A percentile compares a stretch with the other conserved stretches of the same genome.
These are phyloP conservation scores for Zaprionus taronus DNA, from an alignment of 1,140 invertebrate genomes.

Conservation along the genomic window DNA sequence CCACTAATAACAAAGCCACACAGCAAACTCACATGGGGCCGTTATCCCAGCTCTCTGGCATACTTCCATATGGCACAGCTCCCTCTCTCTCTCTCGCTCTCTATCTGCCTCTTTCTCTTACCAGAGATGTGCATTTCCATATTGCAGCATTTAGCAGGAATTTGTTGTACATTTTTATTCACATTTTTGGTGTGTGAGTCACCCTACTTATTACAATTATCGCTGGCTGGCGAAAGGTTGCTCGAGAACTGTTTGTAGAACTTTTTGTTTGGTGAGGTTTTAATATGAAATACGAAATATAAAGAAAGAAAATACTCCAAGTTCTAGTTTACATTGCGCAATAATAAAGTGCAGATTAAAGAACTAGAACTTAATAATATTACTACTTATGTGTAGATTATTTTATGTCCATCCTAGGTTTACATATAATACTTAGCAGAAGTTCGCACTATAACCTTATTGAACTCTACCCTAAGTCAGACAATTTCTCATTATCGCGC, in stretches of 20 bases:
- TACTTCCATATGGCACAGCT: constrained; percentile 19
- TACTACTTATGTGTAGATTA: no score
- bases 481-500: neutral
- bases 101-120: neutral
- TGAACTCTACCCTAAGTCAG: no score
- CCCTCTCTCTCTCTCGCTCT: neutral
- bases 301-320: no score
- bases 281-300: no score
- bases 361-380: no score
- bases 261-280: no score
- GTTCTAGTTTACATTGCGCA: no score
- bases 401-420: no score
- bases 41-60: constrained; percentile 23
- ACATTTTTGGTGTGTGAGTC: neutral
- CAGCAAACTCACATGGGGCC: constrained; percentile 35
- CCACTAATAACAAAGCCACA: constrained; percentile 63
- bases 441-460: no score
- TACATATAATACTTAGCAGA: no score
- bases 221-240: neutral
- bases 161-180: neutral
- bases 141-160: neutral
- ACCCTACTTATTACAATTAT: neutral
- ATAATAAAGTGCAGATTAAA: no score
- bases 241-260: neutral
- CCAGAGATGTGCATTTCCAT: neutral